Evolutionary conservation across 2,888 invertebrate genomes (phyloP), one percentile per base, ranked within the genome.

Genomic region (Caenorhabditis afra): DNA sequence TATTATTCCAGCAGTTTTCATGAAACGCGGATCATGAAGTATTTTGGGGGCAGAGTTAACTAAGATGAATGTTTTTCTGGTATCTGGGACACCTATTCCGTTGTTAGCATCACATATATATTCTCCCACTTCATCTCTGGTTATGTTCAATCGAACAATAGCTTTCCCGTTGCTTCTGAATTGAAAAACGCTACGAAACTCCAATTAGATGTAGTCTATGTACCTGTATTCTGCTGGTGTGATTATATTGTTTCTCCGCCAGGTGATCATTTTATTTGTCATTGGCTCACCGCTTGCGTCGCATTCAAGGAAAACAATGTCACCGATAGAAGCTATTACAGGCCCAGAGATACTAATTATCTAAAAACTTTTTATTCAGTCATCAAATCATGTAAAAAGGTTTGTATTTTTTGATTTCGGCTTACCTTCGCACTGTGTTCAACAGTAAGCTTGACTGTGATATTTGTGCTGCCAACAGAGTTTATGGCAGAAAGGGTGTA

Each of bases 241-340:
- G 3, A 41, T 44, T 10, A 71, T 22, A 11, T 83, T 84, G 44
- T 83, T 85, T 61, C 85, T 79, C 64, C 77, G 82, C 89, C 89
- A 89, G 22, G 81, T 75, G 20, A 90, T 85, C 89, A 89, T 90
- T 11, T 87, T 85, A 23, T 77, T 52, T 37, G 64, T 81, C 18
- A 64, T 64, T 1, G 89, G 89, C 11, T 84, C 81, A 22, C 87
- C 89, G 47, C 89, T 89, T 7, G 85, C 89, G 59, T 88, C 87
- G 73, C 89, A 89, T 78, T 90, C 90, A 29, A 89, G 65, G 5
- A 88, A 73, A 3, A 89, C 86, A 8, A 84, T 85, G 57, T 90
- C 90, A 10, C 88, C 88, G 3, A 62, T 67, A 11, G 85, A 83
- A 0, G 89, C 87, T 52, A 87, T 85, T 0, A 90, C 84, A 8